Base-by-base conservation (phyloP, 2,113 vertebrate genomes). In the Thalassarche chlororhynchos region DNA sequence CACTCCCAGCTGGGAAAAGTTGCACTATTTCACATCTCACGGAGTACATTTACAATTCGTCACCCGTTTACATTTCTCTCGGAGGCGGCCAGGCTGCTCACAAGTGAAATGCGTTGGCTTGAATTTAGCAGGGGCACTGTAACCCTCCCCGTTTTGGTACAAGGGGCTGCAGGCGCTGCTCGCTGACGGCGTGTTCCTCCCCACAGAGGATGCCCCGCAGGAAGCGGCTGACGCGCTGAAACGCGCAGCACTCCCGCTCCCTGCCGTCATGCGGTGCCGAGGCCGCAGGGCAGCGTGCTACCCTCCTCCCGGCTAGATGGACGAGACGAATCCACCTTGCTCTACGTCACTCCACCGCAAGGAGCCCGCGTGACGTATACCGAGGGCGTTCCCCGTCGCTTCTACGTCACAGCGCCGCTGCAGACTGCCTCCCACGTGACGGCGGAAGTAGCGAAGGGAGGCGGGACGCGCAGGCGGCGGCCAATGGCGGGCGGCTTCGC, bases 321-420 rank as follows among this genome's bases (percentile, higher is more conserved):
- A 8, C 13, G 12, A 21, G 13, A 5, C 16, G 8, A 2, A 9
- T 2, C 5, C 46, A 4, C 34, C 13, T 2, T 0, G 2, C n/a
- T 14, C 42, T 2, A 17, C 26, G 3, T 6, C 70, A 5, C 36
- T 8, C 2, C 29, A 4, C 7, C 8, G 8, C 77, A 1, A 23
- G 14, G 10, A 34, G 6, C 26, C 36, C 4, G 7, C 44, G 6
- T 3, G 10, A 5, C 31, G 5, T 2, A 0, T 1, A 2, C n/a
- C 17, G 5, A 6, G 3, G 4, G 6, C 54, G 2, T 2, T 4
- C 10, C 38, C 38, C 32, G 5, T 44, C 17, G 8, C 65, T 8
- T 4, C 14, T 1, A 29, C 84, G 23, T 40, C 88, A 68, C 65
- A 12, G 32, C 47, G 8, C n/a, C 14, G 19, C 19, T 1, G 1